Evolutionary conservation across 2,113 vertebrate species (phyloP).

Genomic region (Callocephalon fimbriatum): DNA sequence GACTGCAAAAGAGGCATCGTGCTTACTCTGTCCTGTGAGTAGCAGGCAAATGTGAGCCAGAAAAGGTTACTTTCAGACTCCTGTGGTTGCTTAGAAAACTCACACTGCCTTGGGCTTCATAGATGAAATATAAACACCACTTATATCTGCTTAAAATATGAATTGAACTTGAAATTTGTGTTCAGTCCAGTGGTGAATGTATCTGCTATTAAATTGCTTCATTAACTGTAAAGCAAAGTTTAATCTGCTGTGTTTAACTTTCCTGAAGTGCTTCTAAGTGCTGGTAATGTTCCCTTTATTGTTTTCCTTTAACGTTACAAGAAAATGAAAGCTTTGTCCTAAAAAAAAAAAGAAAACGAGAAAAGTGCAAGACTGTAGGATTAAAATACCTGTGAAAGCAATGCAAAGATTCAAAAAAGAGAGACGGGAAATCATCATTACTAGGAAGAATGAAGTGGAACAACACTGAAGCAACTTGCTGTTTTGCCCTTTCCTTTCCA

Average conservation of each 20-base stretch:
- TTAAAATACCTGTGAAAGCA: not conserved
- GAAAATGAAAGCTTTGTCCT: not conserved
- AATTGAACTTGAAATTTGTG: constrained; percentile 47
- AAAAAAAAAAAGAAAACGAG: not conserved
- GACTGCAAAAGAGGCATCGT: no score
- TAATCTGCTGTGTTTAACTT: constrained; percentile 50
- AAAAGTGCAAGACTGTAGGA: not conserved
- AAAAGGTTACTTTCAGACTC: not conserved
- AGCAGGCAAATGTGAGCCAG: not conserved
- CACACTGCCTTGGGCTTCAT: accelerated
- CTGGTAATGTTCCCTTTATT: not conserved
- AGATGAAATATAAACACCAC: constrained; percentile 23
- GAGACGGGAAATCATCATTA: not conserved
- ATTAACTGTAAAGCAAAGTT: constrained; percentile 53
- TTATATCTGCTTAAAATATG: constrained; percentile 45
- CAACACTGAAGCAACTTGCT: not conserved
- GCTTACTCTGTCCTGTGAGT: not conserved
- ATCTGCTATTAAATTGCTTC: constrained; percentile 43
- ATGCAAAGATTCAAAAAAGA: not conserved
- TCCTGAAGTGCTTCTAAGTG: not conserved
- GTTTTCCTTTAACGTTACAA: not conserved
- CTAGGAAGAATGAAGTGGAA: not conserved
- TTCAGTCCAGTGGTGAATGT: constrained; percentile 18
- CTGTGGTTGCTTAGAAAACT: not conserved
- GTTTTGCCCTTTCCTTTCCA: not conserved